These are phyloP conservation scores for Eidolon dupreanum DNA, from an alignment of 2,797 vertebrate species.

Conservation along the genomic window DNA sequence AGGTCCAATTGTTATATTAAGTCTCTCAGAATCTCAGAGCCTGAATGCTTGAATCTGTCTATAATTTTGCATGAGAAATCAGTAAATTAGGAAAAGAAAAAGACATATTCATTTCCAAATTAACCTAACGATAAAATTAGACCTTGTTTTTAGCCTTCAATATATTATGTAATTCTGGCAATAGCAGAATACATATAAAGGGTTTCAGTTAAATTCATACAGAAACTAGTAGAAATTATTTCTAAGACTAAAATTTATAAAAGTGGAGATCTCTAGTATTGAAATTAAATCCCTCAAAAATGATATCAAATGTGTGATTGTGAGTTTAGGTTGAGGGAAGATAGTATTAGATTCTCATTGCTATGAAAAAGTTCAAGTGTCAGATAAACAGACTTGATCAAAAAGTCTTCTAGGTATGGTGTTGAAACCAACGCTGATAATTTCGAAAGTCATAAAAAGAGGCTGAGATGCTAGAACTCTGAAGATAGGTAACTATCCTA, in stretches of 20 bases:
- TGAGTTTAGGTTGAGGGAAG: background rate
- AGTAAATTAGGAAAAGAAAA: background rate
- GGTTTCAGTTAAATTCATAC: background rate
- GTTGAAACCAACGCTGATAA: background rate
- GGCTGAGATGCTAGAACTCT: background rate
- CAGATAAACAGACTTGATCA: background rate
- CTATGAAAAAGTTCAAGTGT: background rate
- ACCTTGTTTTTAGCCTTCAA: background rate
- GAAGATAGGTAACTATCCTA: background rate
- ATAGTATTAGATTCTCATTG: background rate
- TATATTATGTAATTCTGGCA: background rate
- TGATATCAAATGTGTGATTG: background rate
- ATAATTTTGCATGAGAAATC: background rate
- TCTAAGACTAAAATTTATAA: background rate
- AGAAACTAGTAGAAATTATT: background rate
- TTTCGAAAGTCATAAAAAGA: background rate
- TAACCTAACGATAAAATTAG: background rate
- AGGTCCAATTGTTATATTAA: background rate
- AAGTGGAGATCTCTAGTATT: background rate
- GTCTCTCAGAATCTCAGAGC: background rate
- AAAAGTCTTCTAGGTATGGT: constrained; percentile 17
- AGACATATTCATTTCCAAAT: background rate
- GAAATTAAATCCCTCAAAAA: background rate
- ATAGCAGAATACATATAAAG: background rate
- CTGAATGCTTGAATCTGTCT: background rate